Evolutionary conservation across 1,140 invertebrate species (phyloP), one percentile per base, ranked within the genome.

Genomic region (Nautilus pompilius): DNA sequence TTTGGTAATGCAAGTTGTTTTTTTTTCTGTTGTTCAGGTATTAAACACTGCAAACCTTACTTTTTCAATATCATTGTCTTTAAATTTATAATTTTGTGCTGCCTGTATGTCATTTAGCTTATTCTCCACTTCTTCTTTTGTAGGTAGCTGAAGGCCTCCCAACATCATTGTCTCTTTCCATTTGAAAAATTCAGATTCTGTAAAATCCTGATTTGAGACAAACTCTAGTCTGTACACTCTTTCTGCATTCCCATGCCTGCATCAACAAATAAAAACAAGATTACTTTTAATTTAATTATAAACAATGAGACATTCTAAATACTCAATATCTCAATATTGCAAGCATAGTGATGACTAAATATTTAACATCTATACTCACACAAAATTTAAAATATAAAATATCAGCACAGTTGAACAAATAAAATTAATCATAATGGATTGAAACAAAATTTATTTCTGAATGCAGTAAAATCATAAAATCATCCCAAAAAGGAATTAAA

Each of bases 121-220:
- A 59, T 87, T 88, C 10, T 94, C 87, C 1, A 99, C 85, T 64
- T 91, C 88, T 28, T 94, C 91, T 34, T 91, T 85, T 0, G 91
- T 92, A 2, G 96, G 96, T 62, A 97, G 85, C 0, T 87, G 85
- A 41, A 93, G 87, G 30, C 89, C 89, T 46, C 92, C 88, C 1
- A 89, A 81, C 32, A 86, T 85, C 78, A 95, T 93, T 0, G 91
- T 88, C 70, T 93, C 90, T 72, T 90, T 88, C 96, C 96, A 99
- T 78, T 96, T 95, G 36, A 87, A 85, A 78, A 95, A 99, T 83
- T 99, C 97, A 3, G 87, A 89, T 24, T 97, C 92, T 0, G 91
- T 90, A 77, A 98, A 98, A 73, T 95, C 92, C 51, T 92, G 90
- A 86, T 99, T 99, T 4, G 95, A 98, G n/a, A 99, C 92, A 81